Percentiles rank a stretch among this genome's conserved stretches.
These are phyloP conservation scores for Notocelia uddmanniana DNA, from an alignment of 2,888 invertebrate genomes.

Conservation along the genomic window DNA sequence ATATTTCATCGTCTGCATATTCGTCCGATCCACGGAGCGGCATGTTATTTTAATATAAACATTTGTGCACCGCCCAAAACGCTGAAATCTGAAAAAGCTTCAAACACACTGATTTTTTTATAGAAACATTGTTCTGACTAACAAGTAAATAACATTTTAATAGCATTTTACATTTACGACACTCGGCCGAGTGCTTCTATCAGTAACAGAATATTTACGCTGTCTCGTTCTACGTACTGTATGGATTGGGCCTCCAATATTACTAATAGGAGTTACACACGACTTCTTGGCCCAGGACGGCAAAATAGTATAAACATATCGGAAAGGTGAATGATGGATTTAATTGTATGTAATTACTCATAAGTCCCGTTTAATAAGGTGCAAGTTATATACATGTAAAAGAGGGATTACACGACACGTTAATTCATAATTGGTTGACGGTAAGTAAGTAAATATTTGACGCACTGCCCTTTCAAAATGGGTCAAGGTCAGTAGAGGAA, in stretches of 20 bases:
- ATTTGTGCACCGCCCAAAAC: too few relatives aligned
- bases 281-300: not conserved
- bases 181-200: not conserved
- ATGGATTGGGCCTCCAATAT: not conserved
- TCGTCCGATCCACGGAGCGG: too few relatives aligned
- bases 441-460: constrained; percentile 22
- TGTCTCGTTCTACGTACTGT: not conserved
- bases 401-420: not conserved
- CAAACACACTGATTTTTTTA: too few relatives aligned
- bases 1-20: too few relatives aligned
- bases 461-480: constrained; percentile 17
- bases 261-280: not conserved
- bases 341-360: too few relatives aligned
- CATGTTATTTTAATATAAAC: too few relatives aligned
- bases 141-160: not conserved
- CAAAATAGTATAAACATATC: not conserved
- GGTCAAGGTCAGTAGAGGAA: constrained; percentile 32
- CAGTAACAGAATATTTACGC: not conserved
- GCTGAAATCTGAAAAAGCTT: too few relatives aligned
- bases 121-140: not conserved
- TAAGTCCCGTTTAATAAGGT: too few relatives aligned
- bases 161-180: not conserved
- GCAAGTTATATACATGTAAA: too few relatives aligned
- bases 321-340: too few relatives aligned
- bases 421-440: constrained; percentile 27